Evolutionary conservation across 2,797 vertebrate species (phyloP), one percentile per base, ranked within the genome.

Genomic region (Coranthus polyacanthus): DNA sequence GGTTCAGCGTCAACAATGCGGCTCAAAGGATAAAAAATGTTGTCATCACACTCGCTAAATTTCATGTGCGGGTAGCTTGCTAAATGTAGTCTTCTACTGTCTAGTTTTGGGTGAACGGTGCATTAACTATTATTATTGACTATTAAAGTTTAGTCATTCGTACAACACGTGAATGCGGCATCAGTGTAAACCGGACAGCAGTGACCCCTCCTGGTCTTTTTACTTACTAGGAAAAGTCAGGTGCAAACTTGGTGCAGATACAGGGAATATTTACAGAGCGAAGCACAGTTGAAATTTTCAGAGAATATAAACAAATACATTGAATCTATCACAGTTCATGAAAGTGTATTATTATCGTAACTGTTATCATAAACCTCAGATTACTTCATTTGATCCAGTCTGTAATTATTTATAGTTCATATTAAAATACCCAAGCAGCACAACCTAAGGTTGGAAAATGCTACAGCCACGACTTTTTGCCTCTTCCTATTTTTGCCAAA

Each of bases 381-480:
- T 45, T 39, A 38, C 7, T 22, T 39, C 51, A 66, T 66, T 13
- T 47, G 22, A 57, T 46, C 20, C n/a, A 50, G 22, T 15, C 22
- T 17, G 16, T 51, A 36, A 76, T n/a, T 0, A 49, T 36, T 29
- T 26, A 18, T 21, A 49, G 65, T 44, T 45, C 22, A 15, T 32
- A 26, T 26, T 50, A 26, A 45, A 17, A 54, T 41, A 46, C 44
- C 46, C 34, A 66, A 68, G 6, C 5, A 29, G 26, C 32, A 21
- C 29, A 71, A 26, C 65, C 21, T 65, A 71, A 41, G 4, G 20
- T 29, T 11, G 13, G 20, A 64, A 32, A 3, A 46, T n/a, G 10
- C 88, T 54, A 94, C 50, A 94, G 68, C 92, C 91, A 93, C 24
- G 91, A 94, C 57, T 94, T 94, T 73, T 91, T 94, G 26, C 80